Conservation (phyloP, 2,888 invertebrate species). For the Calameuta pallipes region DNA sequence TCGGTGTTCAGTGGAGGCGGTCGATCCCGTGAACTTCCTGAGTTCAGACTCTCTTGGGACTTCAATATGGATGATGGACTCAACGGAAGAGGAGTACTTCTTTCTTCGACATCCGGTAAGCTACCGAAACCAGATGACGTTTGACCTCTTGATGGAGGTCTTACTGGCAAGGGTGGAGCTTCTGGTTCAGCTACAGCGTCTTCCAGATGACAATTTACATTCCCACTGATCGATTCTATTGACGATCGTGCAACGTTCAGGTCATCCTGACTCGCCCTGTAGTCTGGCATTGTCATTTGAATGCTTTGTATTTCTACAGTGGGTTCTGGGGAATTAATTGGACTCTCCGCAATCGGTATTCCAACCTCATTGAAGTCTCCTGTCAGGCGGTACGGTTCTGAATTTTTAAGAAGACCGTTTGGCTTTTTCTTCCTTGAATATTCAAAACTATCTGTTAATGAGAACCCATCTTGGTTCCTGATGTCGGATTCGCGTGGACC, state of each 20-base stretch:
- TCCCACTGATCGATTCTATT: slow-evolving; percentile 30
- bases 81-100: slow-evolving; percentile 2
- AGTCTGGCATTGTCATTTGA: slow-evolving; percentile 26
- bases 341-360: slow-evolving; percentile 42
- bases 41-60: slow-evolving; percentile 37
- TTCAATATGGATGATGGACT: slow-evolving; percentile 11
- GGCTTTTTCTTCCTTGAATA: slow-evolving; percentile 31
- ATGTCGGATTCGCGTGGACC: slow-evolving; percentile 7
- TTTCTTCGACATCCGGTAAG: slow-evolving; percentile 43
- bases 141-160: slow-evolving; percentile 48
- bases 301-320: slow-evolving; percentile 19
- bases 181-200: slow-evolving; percentile 29
- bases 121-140: slow-evolving; percentile 56
- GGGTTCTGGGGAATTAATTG: neutral
- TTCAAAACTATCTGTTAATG: slow-evolving; percentile 45
- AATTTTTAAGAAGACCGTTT: neutral
- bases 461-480: slow-evolving; percentile 34
- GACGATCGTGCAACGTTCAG: slow-evolving; percentile 33
- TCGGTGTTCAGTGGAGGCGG: slow-evolving; percentile 16
- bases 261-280: slow-evolving; percentile 32
- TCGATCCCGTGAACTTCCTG: slow-evolving; percentile 33
- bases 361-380: slow-evolving; percentile 63
- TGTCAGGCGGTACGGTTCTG: slow-evolving; percentile 9
- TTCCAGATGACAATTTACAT: slow-evolving; percentile 24
- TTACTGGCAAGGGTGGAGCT: slow-evolving; percentile 27